Conservation (phyloP, 2,797 vertebrate genomes). For the Notolepis coatsorum region DNA sequence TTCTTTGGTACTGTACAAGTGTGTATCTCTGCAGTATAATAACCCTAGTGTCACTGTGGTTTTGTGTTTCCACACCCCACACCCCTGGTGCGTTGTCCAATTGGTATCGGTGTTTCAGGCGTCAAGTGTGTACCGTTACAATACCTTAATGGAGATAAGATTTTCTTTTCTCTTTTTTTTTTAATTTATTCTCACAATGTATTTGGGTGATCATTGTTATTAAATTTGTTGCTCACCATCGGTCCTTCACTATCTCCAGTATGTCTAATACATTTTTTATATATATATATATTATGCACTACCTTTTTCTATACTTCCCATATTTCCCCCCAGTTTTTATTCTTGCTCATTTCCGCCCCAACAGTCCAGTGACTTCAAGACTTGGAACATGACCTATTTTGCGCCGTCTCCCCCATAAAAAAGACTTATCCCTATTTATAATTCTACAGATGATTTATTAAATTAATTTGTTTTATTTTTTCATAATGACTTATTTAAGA, state of each 20-base stretch:
- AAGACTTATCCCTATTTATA: conserved; percentile 85
- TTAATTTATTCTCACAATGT: conserved; percentile 51
- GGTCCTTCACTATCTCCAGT: conserved; percentile 63
- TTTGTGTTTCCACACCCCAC: conserved; percentile 85
- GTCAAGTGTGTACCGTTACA: conserved; percentile 90
- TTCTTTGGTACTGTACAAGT: conserved; percentile 90
- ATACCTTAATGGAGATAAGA: conserved; percentile 53
- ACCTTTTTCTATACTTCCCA: conserved; percentile 80
- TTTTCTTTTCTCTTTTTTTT: conserved; percentile 37
- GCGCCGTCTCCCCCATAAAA: conserved; percentile 46
- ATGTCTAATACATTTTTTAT: conserved; percentile 86
- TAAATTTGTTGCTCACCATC: conserved; percentile 84
- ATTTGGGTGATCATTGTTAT: conserved; percentile 35
- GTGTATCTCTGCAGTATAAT: conserved; percentile 36
- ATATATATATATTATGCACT: conserved; percentile 98
- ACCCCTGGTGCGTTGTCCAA: conserved; percentile 89
- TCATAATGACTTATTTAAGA: conserved; percentile 88
- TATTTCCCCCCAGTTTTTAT: conserved; percentile 27
- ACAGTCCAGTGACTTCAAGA: conserved; percentile 85
- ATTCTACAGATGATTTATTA: conserved; percentile 91
- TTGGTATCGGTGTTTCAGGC: conserved; percentile 88
- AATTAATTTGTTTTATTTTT: conserved; percentile 89
- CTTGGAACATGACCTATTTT: conserved; percentile 7
- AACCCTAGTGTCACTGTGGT: conserved; percentile 64
- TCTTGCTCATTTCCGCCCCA: conserved; percentile 60